These are phyloP conservation scores for Noctuana brunneofusca DNA, from an alignment of 2,888 invertebrate species.

Conservation along the genomic window DNA sequence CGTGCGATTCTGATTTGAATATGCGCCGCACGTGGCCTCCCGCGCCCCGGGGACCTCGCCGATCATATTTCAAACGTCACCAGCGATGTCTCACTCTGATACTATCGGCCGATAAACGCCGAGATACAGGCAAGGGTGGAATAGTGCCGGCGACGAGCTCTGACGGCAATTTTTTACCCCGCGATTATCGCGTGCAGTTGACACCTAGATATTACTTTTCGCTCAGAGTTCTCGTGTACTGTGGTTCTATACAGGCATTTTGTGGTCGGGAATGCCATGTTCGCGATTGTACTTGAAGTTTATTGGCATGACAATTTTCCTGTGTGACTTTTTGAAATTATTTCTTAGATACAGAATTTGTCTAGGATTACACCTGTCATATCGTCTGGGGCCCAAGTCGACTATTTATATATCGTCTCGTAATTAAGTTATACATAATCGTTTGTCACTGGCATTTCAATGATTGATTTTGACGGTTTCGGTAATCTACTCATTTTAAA, in stretches of 20 bases:
- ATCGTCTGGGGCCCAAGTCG: too few relatives aligned
- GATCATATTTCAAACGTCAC: constrained; percentile 83
- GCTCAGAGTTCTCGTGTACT: constrained; percentile 48
- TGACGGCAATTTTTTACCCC: constrained; percentile 75
- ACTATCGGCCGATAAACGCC: constrained; percentile 80
- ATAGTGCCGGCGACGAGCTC: constrained; percentile 59
- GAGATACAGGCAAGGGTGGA: constrained; percentile 76
- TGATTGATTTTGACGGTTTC: too few relatives aligned
- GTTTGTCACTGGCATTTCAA: too few relatives aligned
- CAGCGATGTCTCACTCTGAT: constrained; percentile 83
- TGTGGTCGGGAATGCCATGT: constrained; percentile 53
- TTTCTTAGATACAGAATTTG: constrained; percentile 11
- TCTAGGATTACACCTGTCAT: background rate
- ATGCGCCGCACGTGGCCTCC: constrained; percentile 79
- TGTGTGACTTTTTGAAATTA: constrained; percentile 43
- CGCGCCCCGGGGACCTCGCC: constrained; percentile 73
- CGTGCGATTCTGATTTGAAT: constrained; percentile 82
- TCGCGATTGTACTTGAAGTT: constrained; percentile 64
- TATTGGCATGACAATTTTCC: constrained; percentile 67
- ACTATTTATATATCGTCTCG: too few relatives aligned
- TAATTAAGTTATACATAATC: too few relatives aligned
- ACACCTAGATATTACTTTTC: constrained; percentile 82
- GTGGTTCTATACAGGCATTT: constrained; percentile 53
- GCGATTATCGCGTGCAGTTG: constrained; percentile 81
- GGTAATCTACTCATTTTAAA: too few relatives aligned